phyloP scores from a whole-genome alignment of 2,113 vertebrate species.

The Pangasianodon gigas region DNA sequence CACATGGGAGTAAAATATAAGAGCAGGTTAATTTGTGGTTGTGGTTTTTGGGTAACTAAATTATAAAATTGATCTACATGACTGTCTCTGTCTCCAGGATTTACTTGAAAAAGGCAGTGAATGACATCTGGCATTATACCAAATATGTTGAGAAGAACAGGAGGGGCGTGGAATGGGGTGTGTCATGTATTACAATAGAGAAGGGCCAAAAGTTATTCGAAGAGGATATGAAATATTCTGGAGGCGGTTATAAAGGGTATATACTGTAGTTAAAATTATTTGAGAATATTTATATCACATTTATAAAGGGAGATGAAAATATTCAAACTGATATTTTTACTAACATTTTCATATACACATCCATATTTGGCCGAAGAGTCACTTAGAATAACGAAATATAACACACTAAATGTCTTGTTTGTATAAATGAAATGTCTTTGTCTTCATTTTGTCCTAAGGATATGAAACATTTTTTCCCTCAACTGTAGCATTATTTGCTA shows the following conservation, averaged over 20 bases:
- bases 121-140: neutral
- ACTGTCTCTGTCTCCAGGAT: neutral
- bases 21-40: neutral
- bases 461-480: neutral
- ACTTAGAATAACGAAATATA: neutral
- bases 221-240: neutral
- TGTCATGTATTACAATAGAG: neutral
- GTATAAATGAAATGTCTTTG: neutral
- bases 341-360: too few relatives aligned
- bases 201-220: neutral
- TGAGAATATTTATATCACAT: neutral
- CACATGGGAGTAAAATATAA: neutral
- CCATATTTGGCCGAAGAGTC: neutral
- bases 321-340: neutral
- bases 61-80: neutral
- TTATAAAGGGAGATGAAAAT: neutral
- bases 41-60: neutral
- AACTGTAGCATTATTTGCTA: neutral
- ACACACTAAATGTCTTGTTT: neutral
- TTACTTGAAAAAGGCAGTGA: neutral
- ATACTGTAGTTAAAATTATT: neutral
- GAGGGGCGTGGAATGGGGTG: neutral
- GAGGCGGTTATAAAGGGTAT: neutral
- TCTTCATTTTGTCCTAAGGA: neutral
- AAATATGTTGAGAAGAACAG: neutral